Percentiles rank a stretch among this genome's conserved stretches.
Conservation (phyloP, 2,888 invertebrate genomes). For the Trisateles emortualis region DNA sequence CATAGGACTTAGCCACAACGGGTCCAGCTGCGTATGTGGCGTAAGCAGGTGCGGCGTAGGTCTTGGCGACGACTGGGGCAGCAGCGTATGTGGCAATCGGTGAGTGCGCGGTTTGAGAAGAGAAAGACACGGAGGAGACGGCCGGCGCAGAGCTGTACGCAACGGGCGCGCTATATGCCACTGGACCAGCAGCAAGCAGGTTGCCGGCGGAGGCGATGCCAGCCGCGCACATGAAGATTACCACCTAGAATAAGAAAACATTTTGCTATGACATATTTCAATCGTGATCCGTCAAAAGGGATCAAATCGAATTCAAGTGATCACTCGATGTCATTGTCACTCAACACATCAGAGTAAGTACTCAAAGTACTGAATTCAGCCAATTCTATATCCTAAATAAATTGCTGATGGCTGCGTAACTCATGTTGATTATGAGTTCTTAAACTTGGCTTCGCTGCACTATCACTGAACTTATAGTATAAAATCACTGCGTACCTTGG, state of each 20-base stretch:
- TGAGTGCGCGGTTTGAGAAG: conserved; percentile 39
- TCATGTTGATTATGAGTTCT: too few relatives aligned
- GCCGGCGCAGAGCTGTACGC: conserved; percentile 69
- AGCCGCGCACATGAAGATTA: conserved; percentile 86
- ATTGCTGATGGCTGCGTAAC: too few relatives aligned
- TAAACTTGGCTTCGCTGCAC: neutral
- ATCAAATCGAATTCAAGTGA: too few relatives aligned
- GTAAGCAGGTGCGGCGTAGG: conserved; percentile 52
- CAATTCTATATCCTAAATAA: too few relatives aligned
- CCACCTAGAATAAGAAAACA: conserved; percentile 63
- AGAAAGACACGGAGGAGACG: conserved; percentile 49
- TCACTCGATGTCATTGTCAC: too few relatives aligned
- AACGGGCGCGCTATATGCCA: conserved; percentile 73
- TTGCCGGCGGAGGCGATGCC: conserved; percentile 88
- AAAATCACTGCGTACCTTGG: conserved; percentile 68
- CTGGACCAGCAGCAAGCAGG: conserved; percentile 69
- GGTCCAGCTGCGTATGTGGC: conserved; percentile 69
- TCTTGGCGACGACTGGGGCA: conserved; percentile 52
- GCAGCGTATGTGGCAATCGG: conserved; percentile 47
- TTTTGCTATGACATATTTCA: too few relatives aligned
- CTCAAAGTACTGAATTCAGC: too few relatives aligned
- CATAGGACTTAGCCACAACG: conserved; percentile 53
- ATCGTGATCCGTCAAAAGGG: too few relatives aligned
- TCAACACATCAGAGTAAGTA: too few relatives aligned
- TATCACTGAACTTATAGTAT: neutral